Conservation (phyloP, 2,113 vertebrate species). For the Rissa tridactyla region DNA sequence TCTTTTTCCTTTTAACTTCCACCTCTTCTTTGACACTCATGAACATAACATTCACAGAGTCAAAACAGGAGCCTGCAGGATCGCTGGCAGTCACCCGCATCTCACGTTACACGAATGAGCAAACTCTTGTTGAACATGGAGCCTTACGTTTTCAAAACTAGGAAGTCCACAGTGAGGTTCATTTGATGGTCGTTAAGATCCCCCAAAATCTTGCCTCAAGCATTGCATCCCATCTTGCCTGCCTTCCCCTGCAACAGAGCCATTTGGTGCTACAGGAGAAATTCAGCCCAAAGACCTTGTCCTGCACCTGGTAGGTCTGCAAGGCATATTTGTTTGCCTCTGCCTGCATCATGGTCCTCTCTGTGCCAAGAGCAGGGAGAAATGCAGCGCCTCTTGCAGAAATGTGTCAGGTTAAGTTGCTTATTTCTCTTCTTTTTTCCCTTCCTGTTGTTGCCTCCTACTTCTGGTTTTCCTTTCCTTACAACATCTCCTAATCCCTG, state of each 20-base stretch:
- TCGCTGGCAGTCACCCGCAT: accelerated
- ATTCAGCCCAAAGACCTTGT: neutral
- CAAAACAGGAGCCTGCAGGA: neutral
- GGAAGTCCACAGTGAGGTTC: neutral
- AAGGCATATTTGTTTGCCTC: neutral
- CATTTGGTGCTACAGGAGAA: neutral
- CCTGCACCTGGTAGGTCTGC: neutral
- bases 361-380: neutral
- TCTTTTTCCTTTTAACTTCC: neutral
- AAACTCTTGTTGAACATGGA: neutral
- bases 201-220: neutral
- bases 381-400: neutral
- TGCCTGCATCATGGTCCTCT: neutral
- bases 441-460: neutral
- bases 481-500: neutral
- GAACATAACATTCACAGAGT: neutral
- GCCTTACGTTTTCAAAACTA: neutral
- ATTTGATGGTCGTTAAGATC: neutral
- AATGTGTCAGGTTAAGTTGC: neutral
- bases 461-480: neutral
- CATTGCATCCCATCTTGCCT: neutral
- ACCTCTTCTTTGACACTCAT: neutral
- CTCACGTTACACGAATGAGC: neutral
- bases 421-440: neutral
- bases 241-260: neutral